phyloP scores from a whole-genome alignment of 30 jellyfish, hydroid and myxozoan species.

The Hydractinia echinata region DNA sequence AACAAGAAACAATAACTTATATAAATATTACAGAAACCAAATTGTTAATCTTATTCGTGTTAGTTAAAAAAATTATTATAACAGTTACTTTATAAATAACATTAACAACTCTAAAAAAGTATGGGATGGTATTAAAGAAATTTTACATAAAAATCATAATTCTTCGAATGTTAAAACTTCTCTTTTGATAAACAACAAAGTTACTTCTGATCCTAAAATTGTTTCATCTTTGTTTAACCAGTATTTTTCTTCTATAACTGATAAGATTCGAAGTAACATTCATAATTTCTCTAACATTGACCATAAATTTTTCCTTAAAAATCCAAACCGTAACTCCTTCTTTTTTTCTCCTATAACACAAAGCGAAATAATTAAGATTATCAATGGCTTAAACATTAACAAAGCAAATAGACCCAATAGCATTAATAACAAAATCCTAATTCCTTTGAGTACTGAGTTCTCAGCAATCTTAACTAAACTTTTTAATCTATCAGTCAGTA shows the following conservation, averaged over 20 bases:
- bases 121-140: constrained; percentile 2
- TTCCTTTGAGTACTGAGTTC: too few relatives aligned
- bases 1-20: too few relatives aligned
- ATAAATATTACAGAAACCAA: not conserved
- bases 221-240: not conserved
- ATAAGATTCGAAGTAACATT: not conserved
- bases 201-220: constrained; percentile 1
- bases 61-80: not conserved
- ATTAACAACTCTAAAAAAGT: not conserved
- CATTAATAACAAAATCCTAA: too few relatives aligned
- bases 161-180: not conserved
- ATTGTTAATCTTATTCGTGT: not conserved
- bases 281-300: not conserved
- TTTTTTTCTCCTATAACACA: too few relatives aligned
- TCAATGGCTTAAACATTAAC: too few relatives aligned
- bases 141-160: not conserved
- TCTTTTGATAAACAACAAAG: not conserved
- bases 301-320: too few relatives aligned
- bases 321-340: too few relatives aligned
- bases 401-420: too few relatives aligned
- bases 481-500: too few relatives aligned
- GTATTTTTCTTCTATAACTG: not conserved
- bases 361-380: too few relatives aligned
- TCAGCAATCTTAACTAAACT: too few relatives aligned
- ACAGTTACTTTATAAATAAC: not conserved